Evolutionary conservation across 2,113 vertebrate genomes (phyloP).

Genomic region (Chaetops frenatus): DNA sequence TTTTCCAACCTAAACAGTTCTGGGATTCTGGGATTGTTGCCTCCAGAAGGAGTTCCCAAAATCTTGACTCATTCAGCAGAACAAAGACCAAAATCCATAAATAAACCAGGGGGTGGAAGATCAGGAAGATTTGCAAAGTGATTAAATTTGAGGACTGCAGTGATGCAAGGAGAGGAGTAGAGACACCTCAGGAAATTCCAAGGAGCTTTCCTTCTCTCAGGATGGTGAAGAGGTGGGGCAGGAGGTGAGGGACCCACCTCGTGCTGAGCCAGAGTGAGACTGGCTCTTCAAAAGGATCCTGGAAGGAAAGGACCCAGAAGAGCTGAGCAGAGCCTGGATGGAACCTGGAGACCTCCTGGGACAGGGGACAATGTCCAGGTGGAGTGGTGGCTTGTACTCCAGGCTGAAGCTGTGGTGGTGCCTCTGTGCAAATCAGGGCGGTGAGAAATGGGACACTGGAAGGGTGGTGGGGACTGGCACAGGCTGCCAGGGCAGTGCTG

Average conservation of each 20-base stretch:
- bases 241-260: neutral
- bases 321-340: neutral
- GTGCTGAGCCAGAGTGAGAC: neutral
- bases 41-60: neutral
- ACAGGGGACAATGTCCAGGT: fast-evolving
- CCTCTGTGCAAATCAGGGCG: neutral
- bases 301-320: neutral
- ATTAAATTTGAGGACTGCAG: neutral
- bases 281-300: neutral
- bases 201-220: neutral
- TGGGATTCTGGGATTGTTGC: neutral
- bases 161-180: neutral
- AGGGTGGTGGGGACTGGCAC: neutral
- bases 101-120: neutral
- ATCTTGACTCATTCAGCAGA: neutral
- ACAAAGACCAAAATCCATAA: neutral
- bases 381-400: neutral
- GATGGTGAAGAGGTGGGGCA: neutral
- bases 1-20: neutral
- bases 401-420: neutral
- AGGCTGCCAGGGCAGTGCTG: neutral
- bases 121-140: neutral
- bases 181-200: neutral
- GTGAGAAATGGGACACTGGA: neutral
- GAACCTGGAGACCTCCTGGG: neutral